Evolutionary conservation across 2,797 vertebrate species (phyloP).

Genomic region (Falco concolor): DNA sequence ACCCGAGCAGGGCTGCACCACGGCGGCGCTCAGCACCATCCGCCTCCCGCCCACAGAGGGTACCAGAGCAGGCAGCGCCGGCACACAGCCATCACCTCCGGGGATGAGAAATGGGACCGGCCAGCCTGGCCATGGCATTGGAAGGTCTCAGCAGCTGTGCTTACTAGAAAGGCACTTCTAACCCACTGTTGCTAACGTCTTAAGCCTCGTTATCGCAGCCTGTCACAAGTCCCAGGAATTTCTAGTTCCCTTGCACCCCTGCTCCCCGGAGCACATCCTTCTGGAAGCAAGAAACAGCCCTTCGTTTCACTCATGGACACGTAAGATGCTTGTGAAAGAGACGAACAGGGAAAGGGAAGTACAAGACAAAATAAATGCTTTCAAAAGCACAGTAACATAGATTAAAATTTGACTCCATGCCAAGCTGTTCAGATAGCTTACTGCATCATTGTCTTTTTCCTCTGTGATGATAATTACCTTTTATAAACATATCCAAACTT

Average conservation of each 20-base stretch:
- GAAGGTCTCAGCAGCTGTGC: neutral
- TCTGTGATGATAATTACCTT: neutral
- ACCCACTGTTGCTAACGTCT: neutral
- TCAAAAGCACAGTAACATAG: neutral
- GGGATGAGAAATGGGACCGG: slow-evolving; percentile 67
- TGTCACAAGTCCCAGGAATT: neutral
- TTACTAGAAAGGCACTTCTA: neutral
- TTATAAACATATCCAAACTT: slow-evolving; percentile 44
- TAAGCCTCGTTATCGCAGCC: neutral
- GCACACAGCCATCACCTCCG: slow-evolving; percentile 71
- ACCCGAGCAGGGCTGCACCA: slow-evolving; percentile 60
- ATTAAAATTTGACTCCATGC: neutral
- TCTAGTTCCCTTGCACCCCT: neutral
- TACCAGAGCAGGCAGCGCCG: slow-evolving; percentile 52
- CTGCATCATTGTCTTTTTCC: slow-evolving; percentile 28
- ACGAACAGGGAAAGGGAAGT: neutral
- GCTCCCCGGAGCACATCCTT: neutral
- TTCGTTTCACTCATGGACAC: neutral
- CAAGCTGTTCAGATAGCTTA: slow-evolving; percentile 36
- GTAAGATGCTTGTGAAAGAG: neutral
- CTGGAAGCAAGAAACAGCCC: neutral
- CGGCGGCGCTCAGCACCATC: slow-evolving; percentile 40
- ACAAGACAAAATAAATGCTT: neutral
- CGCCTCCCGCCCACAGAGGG: slow-evolving; percentile 24
- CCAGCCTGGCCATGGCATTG: slow-evolving; percentile 43